Evolutionary conservation across 1,140 invertebrate species (phyloP), one percentile per base, ranked within the genome.

Genomic region (Drosophila ambigua): DNA sequence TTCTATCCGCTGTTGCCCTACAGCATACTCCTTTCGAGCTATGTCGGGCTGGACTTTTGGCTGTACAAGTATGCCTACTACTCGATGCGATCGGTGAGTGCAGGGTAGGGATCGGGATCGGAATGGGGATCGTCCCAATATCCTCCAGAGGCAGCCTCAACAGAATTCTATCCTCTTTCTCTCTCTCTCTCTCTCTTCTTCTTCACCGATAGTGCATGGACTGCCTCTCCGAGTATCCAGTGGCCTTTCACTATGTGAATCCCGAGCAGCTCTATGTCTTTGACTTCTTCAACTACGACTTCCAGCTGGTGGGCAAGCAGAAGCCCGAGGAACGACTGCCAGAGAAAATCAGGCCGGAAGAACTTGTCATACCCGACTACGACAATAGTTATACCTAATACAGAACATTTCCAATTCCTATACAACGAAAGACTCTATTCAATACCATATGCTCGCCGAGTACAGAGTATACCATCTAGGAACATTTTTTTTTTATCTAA

Each of bases 241-340:
- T 99, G n/a, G 97, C 97, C 1, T 99, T 99, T 93, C 98, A 99
- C 92, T 99, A 99, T 85, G 96, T 99, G 2, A 93, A 94, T 7
- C 97, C 97, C 0, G 95, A 97, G 71, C 94, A 96, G 92, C 98
- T 99, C 96, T 99, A 99, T 91, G 96, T 98, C 3, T 92, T 98
- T 20, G 98, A 99, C 74, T 99, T 98, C 92, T 93, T 99, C 23
- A 96, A 98, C 76, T 99, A 99, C 91, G 97, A 98, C 88, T 93
- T 99, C 39, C 93, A 97, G 68, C 96, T 97, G 0, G 98, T 96
- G 84, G 98, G 97, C 20, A 41, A 59, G 26, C 28, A 39, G 8
- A 45, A 53, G 16, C 20, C 50, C 55, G n/a, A 35, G n/a, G 83
- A 87, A 20, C 43, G 43, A 2, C 41, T 87, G 46, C 83, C 83